A percentile compares a stretch with the other conserved stretches of the same genome.
Evolutionary conservation across 2,888 invertebrate species (phyloP).

Genomic region (Cistogaster globosa): DNA sequence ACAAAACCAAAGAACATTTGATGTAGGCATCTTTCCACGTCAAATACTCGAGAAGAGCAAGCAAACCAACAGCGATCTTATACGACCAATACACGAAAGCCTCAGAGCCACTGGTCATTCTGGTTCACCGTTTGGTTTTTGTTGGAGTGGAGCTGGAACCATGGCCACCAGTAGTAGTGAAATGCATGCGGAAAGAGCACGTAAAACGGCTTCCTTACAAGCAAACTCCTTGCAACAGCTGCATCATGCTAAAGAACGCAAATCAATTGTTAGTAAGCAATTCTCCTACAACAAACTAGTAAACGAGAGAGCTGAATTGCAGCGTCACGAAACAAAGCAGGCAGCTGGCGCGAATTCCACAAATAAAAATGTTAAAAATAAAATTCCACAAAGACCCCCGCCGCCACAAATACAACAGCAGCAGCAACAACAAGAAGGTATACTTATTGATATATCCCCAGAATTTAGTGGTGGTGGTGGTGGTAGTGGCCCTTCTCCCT

Average conservation of each 20-base stretch:
- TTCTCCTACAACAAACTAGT: conserved; percentile 92
- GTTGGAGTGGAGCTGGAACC: conserved; percentile 92
- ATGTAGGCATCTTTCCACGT: conserved; percentile 93
- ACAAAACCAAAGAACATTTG: conserved; percentile 94
- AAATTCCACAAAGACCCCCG: conserved; percentile 83
- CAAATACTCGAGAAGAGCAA: conserved; percentile 88
- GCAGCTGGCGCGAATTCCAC: conserved; percentile 3
- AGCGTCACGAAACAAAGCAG: conserved; percentile 71
- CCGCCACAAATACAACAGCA: conserved; percentile 77
- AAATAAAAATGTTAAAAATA: conserved; percentile 77
- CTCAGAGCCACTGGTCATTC: conserved; percentile 91
- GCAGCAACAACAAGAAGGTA: conserved; percentile 85
- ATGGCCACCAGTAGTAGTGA: conserved; percentile 88
- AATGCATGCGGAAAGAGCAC: conserved; percentile 81
- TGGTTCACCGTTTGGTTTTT: conserved; percentile 89
- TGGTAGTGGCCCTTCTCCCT: conserved; percentile 55
- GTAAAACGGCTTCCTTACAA: conserved; percentile 80
- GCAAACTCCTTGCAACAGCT: conserved; percentile 67
- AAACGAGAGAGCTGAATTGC: conserved; percentile 85
- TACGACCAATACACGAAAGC: conserved; percentile 90
- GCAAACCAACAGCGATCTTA: conserved; percentile 88
- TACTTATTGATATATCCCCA: conserved; percentile 90
- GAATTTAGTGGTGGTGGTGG: conserved; percentile 78
- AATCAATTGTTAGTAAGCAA: conserved; percentile 85
- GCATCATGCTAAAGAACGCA: conserved; percentile 80